phyloP scores from a whole-genome alignment of 1,140 invertebrate species.

The Protaetia brevitarsis region DNA sequence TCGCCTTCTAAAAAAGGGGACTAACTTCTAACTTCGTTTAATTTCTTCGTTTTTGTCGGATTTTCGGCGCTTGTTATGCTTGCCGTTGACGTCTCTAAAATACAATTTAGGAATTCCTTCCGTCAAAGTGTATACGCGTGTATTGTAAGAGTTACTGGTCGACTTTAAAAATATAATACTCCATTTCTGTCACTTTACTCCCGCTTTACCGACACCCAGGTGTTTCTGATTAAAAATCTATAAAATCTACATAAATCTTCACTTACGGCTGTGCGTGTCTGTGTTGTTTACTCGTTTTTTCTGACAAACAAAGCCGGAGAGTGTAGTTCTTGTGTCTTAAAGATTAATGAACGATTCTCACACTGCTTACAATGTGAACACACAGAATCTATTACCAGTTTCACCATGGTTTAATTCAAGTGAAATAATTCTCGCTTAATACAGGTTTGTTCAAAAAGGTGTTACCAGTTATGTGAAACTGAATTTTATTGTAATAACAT shows the following conservation, averaged over 20 bases:
- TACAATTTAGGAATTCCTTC: constrained; percentile 21
- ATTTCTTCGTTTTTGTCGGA: constrained; percentile 27
- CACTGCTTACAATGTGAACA: background rate
- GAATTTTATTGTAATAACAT: too few species aligned
- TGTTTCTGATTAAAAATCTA: constrained; percentile 35
- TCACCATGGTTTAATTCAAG: background rate
- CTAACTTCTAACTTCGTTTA: constrained; percentile 22
- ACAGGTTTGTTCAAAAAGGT: too few species aligned
- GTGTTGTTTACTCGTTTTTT: background rate
- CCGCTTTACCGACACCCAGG: constrained; percentile 24
- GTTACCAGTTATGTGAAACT: too few species aligned
- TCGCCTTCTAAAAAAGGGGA: background rate
- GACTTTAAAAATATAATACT: constrained; percentile 26
- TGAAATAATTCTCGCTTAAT: background rate
- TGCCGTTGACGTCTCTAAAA: constrained; percentile 26
- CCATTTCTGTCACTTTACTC: constrained; percentile 19
- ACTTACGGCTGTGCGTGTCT: background rate
- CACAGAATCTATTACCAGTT: background rate
- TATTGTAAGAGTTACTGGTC: constrained; percentile 23
- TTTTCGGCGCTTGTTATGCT: constrained; percentile 26
- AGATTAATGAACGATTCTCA: background rate
- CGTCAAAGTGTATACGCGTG: constrained; percentile 25
- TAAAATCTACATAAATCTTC: constrained; percentile 26
- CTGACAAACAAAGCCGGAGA: background rate
- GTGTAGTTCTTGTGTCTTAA: background rate